Evolutionary conservation across 2,797 vertebrate genomes (phyloP).

Genomic region (Megalops cyprinoides): DNA sequence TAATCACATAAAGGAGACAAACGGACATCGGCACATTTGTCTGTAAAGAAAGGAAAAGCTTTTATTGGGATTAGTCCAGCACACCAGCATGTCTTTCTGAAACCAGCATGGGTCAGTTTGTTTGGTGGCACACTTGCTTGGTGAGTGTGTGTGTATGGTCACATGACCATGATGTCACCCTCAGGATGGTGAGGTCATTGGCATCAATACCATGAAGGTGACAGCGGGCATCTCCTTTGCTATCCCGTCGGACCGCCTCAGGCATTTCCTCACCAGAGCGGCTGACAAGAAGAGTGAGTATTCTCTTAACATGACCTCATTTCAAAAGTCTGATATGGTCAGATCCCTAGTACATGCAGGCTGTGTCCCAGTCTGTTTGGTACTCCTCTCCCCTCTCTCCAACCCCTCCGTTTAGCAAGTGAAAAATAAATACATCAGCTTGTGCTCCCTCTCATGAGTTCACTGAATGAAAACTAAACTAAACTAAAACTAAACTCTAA

Average conservation of each 20-base stretch:
- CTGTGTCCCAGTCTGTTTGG: background rate
- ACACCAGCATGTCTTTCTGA: background rate
- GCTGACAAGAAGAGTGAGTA: slow-evolving; percentile 76
- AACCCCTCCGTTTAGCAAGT: background rate
- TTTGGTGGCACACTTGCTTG: background rate
- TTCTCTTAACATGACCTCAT: background rate
- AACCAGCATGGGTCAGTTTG: background rate
- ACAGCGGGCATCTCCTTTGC: slow-evolving; percentile 96
- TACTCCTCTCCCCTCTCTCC: too few relatives aligned
- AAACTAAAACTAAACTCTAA: too few relatives aligned
- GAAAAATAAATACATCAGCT: too few relatives aligned
- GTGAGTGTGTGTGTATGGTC: background rate
- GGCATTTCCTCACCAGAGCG: slow-evolving; percentile 82
- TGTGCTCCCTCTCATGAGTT: too few relatives aligned
- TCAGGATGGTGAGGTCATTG: slow-evolving; percentile 96
- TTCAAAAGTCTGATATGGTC: background rate
- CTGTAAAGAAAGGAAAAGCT: background rate
- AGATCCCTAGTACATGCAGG: background rate
- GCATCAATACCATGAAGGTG: slow-evolving; percentile 98
- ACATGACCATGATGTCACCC: slow-evolving; percentile 23
- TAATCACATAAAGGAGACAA: background rate
- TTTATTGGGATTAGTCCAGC: background rate
- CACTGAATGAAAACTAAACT: too few relatives aligned
- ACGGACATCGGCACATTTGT: background rate
- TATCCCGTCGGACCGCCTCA: slow-evolving; percentile 89